Conservation (phyloP, 2,797 vertebrate genomes). For the Phrynocephalus vlangalii region DNA sequence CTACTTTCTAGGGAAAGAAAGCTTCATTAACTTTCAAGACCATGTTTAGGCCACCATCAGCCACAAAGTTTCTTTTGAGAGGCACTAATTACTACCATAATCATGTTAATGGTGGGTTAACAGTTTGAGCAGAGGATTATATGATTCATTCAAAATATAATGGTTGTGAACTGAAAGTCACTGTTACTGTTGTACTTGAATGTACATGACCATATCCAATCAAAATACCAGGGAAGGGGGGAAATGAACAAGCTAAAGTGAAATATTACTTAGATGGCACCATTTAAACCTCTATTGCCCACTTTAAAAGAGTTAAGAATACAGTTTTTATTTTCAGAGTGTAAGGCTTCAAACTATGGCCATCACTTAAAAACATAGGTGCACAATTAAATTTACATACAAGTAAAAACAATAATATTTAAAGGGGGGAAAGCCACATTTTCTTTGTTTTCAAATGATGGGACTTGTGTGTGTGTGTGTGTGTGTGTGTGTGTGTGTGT, state of each 20-base stretch:
- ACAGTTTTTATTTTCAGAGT: not conserved
- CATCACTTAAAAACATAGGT: not conserved
- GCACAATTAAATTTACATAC: not conserved
- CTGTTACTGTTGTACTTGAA: not conserved
- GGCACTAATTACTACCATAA: slow-evolving; percentile 7
- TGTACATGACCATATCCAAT: not conserved
- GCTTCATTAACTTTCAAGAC: slow-evolving; percentile 10
- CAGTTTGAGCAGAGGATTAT: slow-evolving; percentile 27
- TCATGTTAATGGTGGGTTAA: slow-evolving; percentile 46
- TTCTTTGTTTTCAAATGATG: too few species aligned
- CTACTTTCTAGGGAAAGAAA: slow-evolving; percentile 18
- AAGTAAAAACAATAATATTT: not conserved
- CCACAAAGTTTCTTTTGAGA: slow-evolving; percentile 1
- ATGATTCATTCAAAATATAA: rapidly evolving
- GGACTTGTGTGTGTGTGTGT: not conserved
- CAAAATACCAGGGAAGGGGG: not conserved
- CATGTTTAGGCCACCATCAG: slow-evolving; percentile 28
- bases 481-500: too few species aligned
- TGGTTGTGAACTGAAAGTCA: not conserved
- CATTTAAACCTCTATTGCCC: not conserved
- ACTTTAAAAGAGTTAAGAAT: not conserved
- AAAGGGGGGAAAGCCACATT: not conserved
- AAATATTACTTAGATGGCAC: not conserved
- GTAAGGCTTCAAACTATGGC: not conserved
- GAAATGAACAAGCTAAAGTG: not conserved